Conservation (phyloP, 30 jellyfish, hydroid and myxozoan genomes). For the Hydractinia symbiolongicarpus region DNA sequence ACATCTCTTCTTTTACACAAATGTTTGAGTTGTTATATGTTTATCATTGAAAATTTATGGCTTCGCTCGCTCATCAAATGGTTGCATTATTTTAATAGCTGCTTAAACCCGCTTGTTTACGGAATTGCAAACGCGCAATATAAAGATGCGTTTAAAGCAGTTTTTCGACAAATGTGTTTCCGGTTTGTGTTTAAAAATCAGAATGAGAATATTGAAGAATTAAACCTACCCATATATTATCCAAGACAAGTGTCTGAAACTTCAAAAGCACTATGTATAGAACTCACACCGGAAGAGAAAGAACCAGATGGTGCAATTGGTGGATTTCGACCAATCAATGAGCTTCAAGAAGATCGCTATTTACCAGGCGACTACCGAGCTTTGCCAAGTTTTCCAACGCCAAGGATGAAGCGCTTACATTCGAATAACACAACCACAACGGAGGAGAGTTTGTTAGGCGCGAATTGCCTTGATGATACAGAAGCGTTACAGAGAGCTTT, state of each 20-base stretch:
- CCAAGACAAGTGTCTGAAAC: slow-evolving; percentile 13
- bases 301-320: slow-evolving; percentile 15
- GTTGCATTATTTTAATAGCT: slow-evolving; percentile 84
- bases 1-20: slow-evolving; percentile 50
- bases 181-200: slow-evolving; percentile 18
- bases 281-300: slow-evolving; percentile 4
- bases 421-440: slow-evolving; percentile 7
- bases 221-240: slow-evolving; percentile 8
- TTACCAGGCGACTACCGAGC: slow-evolving; percentile 34
- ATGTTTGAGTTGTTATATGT: slow-evolving; percentile 32
- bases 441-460: slow-evolving; percentile 4
- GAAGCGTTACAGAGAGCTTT: slow-evolving; percentile 6
- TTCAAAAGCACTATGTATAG: slow-evolving; percentile 7
- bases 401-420: not conserved
- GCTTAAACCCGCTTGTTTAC: slow-evolving; percentile 85
- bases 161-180: slow-evolving; percentile 46
- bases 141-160: slow-evolving; percentile 81
- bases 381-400: slow-evolving; percentile 12
- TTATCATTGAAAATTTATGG: slow-evolving; percentile 56
- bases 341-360: not conserved
- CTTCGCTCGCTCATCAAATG: slow-evolving; percentile 65
- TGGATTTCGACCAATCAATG: not conserved
- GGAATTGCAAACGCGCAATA: slow-evolving; percentile 87
- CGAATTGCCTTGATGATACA: not conserved
- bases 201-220: not conserved